A percentile compares a stretch with the other conserved stretches of the same genome.
Evolutionary conservation across 2,113 vertebrate species (phyloP).

Genomic region (Ailurus styani): DNA sequence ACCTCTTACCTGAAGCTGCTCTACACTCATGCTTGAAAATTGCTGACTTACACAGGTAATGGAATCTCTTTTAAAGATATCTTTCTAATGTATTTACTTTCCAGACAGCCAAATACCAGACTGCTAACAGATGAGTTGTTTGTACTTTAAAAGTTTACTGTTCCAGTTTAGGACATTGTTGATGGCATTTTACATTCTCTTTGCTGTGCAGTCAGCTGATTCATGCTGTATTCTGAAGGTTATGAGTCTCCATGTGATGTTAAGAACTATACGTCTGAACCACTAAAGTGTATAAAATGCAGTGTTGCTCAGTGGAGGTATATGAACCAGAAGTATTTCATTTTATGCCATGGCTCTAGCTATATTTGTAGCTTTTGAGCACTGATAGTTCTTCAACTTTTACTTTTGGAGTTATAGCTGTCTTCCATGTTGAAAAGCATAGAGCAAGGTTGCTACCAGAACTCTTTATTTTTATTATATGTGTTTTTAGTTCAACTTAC

Average conservation of each 20-base stretch:
- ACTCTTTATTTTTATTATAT: constrained; percentile 18
- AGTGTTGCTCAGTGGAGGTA: constrained; percentile 9
- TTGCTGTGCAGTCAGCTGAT: constrained; percentile 53
- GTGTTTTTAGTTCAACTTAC: constrained; percentile 37
- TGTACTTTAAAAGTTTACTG: constrained; percentile 75
- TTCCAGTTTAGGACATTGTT: constrained; percentile 60
- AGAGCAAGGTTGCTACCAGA: neutral
- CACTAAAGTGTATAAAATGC: constrained; percentile 58
- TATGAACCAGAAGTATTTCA: constrained; percentile 59
- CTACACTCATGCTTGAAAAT: neutral
- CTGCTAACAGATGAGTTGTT: constrained; percentile 71
- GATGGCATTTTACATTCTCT: constrained; percentile 60
- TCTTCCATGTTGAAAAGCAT: neutral
- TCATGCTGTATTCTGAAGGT: constrained; percentile 54
- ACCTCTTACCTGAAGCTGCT: neutral
- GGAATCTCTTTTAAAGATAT: constrained; percentile 45
- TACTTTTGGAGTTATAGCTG: constrained; percentile 28
- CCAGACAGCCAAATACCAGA: constrained; percentile 46
- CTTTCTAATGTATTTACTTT: constrained; percentile 67
- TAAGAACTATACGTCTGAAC: constrained; percentile 42
- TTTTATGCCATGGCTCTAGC: neutral
- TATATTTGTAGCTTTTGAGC: constrained; percentile 47
- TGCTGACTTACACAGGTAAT: constrained; percentile 13
- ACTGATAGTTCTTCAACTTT: neutral
- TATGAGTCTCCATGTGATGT: constrained; percentile 53